Evolutionary conservation across 2,888 invertebrate genomes (phyloP), one percentile per base, ranked within the genome.

Genomic region (Onthophagus sagittarius): DNA sequence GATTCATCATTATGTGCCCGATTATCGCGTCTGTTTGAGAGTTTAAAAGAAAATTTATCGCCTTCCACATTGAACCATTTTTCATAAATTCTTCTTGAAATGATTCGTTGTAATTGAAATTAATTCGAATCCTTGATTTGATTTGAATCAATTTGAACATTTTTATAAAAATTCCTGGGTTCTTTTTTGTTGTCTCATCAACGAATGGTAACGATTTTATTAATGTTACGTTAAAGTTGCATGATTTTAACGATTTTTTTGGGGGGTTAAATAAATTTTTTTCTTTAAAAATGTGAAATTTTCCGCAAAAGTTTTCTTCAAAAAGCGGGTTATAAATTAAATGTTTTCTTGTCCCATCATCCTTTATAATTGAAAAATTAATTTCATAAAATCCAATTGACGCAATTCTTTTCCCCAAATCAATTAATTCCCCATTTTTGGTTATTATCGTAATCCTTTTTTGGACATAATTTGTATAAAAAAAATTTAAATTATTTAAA

Each of bases 1-100:
- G 2, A n/a, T 74, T 72, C 74, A 72, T 74, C 33, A 69, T 64
- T 31, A 70, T n/a, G 11, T 74, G 74, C 4, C 74, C 74, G 7
- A 74, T 72, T 23, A 74, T 62, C 1, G 63, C 74, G 15, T 74
- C 74, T 0, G 72, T 72, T 69, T 69, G 9, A 0, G 32, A 15
- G 1, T 69, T 64, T 14, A 67, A 53, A 53, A 73, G 62, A 31
- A 53, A 71, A n/a, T 15, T 39, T 13, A 9, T 69, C 11, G 63
- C 69, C 9, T 70, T 67, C 6, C 69, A 70, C 2, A 72, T n/a
- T 3, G 74, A 69, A 53, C 74, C 74, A 64, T 74, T 74, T 33
- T 62, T 63, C n/a, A 14, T 15, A 33, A 74, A 74, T 64, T 74
- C 74, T 6, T 63, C 9, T 64, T 74, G 74, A n/a, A 72, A 72